A percentile compares a stretch with the other conserved stretches of the same genome.
Evolutionary conservation across 2,113 vertebrate species (phyloP).

Genomic region (Vulpes lagopus): DNA sequence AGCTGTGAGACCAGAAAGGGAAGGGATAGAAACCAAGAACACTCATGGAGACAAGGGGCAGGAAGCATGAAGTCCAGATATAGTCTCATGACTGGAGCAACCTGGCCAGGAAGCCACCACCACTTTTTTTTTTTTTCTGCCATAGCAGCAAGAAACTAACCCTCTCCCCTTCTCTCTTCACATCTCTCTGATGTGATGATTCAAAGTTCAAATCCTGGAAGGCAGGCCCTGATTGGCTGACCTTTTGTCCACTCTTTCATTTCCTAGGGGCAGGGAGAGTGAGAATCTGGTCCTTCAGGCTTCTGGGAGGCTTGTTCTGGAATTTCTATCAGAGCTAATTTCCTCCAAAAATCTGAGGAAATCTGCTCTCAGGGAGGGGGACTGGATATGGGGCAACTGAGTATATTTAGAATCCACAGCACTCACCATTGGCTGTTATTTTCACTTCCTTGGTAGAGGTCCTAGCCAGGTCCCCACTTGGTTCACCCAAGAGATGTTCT

Average conservation of each 20-base stretch:
- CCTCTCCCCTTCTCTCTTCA: neutral
- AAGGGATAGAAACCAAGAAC: neutral
- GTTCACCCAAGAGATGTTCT: neutral
- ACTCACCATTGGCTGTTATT: neutral
- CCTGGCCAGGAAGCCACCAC: rapidly evolving
- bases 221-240: neutral
- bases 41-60: rapidly evolving
- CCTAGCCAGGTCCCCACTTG: neutral
- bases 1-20: neutral
- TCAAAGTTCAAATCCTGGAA: neutral
- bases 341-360: neutral
- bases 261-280: neutral
- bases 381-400: rapidly evolving
- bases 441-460: neutral
- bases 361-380: too few relatives aligned
- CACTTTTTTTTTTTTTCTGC: neutral
- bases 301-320: neutral
- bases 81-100: rapidly evolving
- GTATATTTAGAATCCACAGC: too few relatives aligned
- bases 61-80: too few relatives aligned
- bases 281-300: neutral
- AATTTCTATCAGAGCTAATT: neutral
- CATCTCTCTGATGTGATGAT: neutral
- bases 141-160: rapidly evolving
- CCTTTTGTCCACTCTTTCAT: too few relatives aligned